A percentile compares a stretch with the other conserved stretches of the same genome.
Conservation (phyloP, 2,888 invertebrate genomes). For the Ormyrus labotus region DNA sequence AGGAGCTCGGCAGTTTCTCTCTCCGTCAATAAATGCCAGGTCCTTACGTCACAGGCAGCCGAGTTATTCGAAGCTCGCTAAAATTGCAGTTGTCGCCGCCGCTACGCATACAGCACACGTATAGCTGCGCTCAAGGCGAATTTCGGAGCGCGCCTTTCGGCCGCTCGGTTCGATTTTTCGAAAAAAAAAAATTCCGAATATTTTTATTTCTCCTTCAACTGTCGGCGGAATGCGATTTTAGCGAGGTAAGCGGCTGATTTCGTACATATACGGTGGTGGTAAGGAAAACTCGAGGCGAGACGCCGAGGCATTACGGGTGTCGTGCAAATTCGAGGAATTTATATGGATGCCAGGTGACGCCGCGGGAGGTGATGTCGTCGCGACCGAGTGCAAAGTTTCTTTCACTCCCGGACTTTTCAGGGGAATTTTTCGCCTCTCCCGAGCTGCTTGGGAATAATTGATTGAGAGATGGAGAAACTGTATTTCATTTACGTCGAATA, state of each 20-base stretch:
- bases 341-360: not conserved
- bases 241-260: not conserved
- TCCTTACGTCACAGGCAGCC: slow-evolving; percentile 51
- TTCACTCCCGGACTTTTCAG: not conserved
- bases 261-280: not conserved
- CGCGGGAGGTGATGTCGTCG: not conserved
- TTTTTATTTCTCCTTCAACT: not conserved
- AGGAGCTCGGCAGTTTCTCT: slow-evolving; percentile 24
- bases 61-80: slow-evolving; percentile 59
- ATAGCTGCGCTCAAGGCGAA: not conserved
- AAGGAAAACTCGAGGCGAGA: too few relatives aligned
- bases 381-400: slow-evolving; percentile 7
- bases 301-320: too few relatives aligned
- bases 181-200: too few relatives aligned
- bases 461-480: slow-evolving; percentile 1
- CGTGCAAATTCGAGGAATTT: not conserved
- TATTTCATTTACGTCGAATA: too few relatives aligned
- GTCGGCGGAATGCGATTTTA: too few relatives aligned
- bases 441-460: not conserved
- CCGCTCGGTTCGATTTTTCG: too few relatives aligned
- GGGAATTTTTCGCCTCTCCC: too few relatives aligned
- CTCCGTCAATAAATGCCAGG: slow-evolving; percentile 48
- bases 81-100: slow-evolving; percentile 45
- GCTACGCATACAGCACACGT: not conserved
- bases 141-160: too few relatives aligned